Evolutionary conservation across 2,113 vertebrate species (phyloP).

Genomic region (Rhynchomys soricoides): DNA sequence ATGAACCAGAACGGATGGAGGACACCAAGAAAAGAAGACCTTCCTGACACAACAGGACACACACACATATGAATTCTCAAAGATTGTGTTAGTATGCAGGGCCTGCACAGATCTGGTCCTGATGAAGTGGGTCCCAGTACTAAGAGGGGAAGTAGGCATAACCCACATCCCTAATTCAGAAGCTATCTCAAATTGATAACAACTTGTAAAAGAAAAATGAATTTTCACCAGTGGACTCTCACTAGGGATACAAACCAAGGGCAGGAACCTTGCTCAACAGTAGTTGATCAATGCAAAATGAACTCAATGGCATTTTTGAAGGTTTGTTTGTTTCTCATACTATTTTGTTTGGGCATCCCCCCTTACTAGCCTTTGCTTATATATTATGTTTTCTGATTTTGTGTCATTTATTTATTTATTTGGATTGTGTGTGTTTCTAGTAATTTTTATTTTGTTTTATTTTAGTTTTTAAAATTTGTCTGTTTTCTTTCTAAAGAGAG

Average conservation of each 20-base stretch:
- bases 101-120: background rate
- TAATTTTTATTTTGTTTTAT: background rate
- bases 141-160: background rate
- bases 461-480: background rate
- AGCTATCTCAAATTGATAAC: background rate
- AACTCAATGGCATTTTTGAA: background rate
- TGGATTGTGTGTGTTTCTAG: background rate
- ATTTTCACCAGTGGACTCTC: background rate
- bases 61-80: background rate
- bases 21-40: background rate
- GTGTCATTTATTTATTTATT: background rate
- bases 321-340: background rate
- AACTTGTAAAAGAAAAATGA: background rate
- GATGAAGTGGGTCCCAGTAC: background rate
- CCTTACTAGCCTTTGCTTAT: background rate
- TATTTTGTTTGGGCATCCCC: background rate
- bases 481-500: background rate
- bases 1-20: background rate
- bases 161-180: background rate
- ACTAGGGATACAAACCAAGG: background rate
- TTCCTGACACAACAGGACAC: too few species aligned
- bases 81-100: background rate
- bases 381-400: background rate
- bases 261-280: background rate
- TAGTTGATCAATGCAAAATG: background rate